Base-by-base conservation (phyloP, 1,140 invertebrate species). In the Zaprionus tsacasi region DNA sequence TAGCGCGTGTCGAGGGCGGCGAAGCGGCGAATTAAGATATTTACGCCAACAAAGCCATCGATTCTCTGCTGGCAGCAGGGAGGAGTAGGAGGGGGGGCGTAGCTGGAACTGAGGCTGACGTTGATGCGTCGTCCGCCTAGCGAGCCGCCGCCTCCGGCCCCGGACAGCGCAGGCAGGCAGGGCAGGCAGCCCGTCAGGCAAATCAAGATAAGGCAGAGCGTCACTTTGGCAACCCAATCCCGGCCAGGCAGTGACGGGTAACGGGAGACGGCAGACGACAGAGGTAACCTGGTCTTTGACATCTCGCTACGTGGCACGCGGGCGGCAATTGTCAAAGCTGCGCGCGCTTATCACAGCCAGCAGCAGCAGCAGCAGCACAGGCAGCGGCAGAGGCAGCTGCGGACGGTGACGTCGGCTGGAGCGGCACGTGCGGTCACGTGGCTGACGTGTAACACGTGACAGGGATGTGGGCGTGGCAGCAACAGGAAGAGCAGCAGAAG, bases 1-100 rank as follows among this genome's bases (percentile, higher is more conserved):
- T 81, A 76, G 65, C 83, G 78, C 83, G 83, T 87, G 83, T 88
- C 83, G 83, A 45, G 83, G 83, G 83, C 83, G 83, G 80, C 73
- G 83, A 87, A 87, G 83, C 83, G 77, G 80, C 72, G 83, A 87
- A 87, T 88, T 87, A 87, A 87, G 83, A 88, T 87, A 87, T 87
- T 88, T 87, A 76, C 75, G 80, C 52, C 68, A 87, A 88, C 83
- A 87, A 87, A 87, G 80, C 85, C 83, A 87, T 87, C 70, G 78
- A 75, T 75, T 65, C 48, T 38, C 45, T n/a, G 54, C 50, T 36
- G 27, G 25, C 3, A 13, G 25, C 13, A 27, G 58, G 21, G 6
- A 11, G 12, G 36, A 36, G 38, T 1, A 56, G 25, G n/a, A 55
- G 7, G 10, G 59, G 10, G 27, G 35, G 33, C 12, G 57, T 33